These are phyloP conservation scores for Meiosimyza platycephala DNA, from an alignment of 2,888 invertebrate species.

Conservation along the genomic window DNA sequence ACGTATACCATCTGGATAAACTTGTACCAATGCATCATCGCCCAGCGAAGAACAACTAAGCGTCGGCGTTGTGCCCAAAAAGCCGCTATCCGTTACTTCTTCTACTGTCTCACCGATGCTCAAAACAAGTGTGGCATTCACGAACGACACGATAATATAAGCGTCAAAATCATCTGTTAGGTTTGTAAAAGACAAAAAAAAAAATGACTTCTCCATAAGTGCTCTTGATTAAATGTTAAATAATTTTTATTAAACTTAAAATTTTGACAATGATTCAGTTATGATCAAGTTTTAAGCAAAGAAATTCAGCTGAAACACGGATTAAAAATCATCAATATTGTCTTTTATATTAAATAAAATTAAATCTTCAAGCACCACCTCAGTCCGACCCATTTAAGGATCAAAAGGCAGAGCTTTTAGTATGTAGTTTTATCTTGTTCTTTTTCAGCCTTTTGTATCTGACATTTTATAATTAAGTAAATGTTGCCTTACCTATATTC, in stretches of 20 bases:
- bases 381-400: constrained; percentile 12
- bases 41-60: constrained; percentile 98
- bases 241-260: background rate
- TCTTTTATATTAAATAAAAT: background rate
- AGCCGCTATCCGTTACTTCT: constrained; percentile 99
- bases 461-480: constrained; percentile 43
- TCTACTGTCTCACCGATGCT: constrained; percentile 99
- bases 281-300: constrained; percentile 58
- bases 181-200: background rate
- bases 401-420: constrained; percentile 24
- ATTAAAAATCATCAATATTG: constrained; percentile 60
- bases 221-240: no score
- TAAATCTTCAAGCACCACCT: constrained; percentile 7
- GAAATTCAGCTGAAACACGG: constrained; percentile 75
- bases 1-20: constrained; percentile 98
- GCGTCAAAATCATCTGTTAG: constrained; percentile 97
- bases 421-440: constrained; percentile 54
- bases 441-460: constrained; percentile 53
- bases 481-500: constrained; percentile 65
- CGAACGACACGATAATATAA: constrained; percentile 99
- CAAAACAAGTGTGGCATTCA: constrained; percentile 95
- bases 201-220: no score
- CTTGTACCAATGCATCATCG: constrained; percentile 97
- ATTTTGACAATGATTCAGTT: constrained; percentile 60
- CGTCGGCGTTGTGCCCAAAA: constrained; percentile 98